Evolutionary conservation across 2,113 vertebrate genomes (phyloP).

Genomic region (Petaurus breviceps): DNA sequence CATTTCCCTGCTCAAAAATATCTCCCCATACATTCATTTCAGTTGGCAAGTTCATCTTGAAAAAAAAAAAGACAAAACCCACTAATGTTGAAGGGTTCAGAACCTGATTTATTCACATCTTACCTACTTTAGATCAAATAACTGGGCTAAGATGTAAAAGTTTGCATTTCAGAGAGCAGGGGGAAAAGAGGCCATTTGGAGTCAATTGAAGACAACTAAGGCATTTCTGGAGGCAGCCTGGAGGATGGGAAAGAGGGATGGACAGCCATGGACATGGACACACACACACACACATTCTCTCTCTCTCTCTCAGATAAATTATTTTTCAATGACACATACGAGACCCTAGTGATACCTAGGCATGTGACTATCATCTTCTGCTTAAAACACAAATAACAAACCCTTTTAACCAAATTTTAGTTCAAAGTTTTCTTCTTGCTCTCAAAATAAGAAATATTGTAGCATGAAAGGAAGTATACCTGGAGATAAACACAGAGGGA

Average conservation of each 20-base stretch:
- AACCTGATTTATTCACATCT: not conserved
- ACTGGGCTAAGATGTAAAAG: not conserved
- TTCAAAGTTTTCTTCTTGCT: not conserved
- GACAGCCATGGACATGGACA: no score
- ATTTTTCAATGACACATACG: not conserved
- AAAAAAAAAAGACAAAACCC: not conserved
- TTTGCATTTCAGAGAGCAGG: not conserved
- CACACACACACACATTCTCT: no score
- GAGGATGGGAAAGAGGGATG: not conserved
- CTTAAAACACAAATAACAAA: not conserved
- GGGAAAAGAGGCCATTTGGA: not conserved
- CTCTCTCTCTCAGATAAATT: not conserved
- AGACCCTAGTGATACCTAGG: not conserved
- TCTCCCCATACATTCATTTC: not conserved
- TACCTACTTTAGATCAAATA: not conserved
- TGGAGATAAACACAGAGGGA: no score
- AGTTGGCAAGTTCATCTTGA: not conserved
- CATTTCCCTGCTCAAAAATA: not conserved
- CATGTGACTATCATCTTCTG: not conserved
- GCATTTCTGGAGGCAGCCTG: not conserved
- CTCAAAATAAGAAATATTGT: not conserved
- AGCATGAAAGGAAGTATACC: not conserved
- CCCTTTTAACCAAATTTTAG: not conserved
- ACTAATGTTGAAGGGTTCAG: not conserved
- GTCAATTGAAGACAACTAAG: not conserved